phyloP scores from a whole-genome alignment of 92 coral and sea anemone genomes.

The Porites evermanni region DNA sequence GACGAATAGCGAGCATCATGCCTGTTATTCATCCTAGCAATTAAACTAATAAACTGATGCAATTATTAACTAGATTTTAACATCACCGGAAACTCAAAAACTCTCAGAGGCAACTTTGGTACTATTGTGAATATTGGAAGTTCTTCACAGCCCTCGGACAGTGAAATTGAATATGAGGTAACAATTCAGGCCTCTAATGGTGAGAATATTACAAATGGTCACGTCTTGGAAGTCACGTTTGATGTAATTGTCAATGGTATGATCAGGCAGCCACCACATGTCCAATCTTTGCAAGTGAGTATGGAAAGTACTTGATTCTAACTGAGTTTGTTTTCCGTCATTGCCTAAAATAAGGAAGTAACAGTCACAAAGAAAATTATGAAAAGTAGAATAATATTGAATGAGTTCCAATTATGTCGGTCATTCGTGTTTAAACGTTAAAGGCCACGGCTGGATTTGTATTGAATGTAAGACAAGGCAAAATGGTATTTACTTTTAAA shows the following conservation, averaged over 20 bases:
- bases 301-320: not conserved
- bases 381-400: no score
- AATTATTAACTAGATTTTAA: slow-evolving; percentile 59
- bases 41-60: no score
- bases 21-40: no score
- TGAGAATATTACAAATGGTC: slow-evolving; percentile 3
- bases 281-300: slow-evolving; percentile 15
- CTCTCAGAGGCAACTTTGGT: slow-evolving; percentile 54
- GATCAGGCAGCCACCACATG: not conserved
- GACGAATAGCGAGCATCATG: no score
- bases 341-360: not conserved
- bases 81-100: slow-evolving; percentile 47
- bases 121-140: slow-evolving; percentile 64
- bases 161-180: slow-evolving; percentile 11
- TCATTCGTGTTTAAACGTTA: no score
- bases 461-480: no score
- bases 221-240: not conserved
- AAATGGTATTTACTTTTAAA: no score
- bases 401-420: no score
- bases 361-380: no score
- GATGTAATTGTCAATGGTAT: slow-evolving; percentile 11
- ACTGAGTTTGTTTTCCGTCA: not conserved
- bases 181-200: slow-evolving; percentile 10
- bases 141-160: slow-evolving; percentile 30
- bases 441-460: no score